Evolutionary conservation across 2,888 invertebrate species (phyloP).

Genomic region (Drosophila setosimentum): DNA sequence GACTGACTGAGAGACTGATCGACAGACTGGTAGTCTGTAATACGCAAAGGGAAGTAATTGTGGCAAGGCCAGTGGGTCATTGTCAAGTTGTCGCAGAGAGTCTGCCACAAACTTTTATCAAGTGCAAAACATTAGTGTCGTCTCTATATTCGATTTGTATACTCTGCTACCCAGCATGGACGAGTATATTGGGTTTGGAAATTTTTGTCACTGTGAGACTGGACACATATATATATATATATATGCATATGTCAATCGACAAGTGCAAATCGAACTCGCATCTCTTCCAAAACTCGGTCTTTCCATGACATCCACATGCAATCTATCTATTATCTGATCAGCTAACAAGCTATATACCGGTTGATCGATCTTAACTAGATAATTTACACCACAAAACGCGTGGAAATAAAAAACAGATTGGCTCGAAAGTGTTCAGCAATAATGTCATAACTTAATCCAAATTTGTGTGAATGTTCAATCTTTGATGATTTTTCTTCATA

Average conservation of each 20-base stretch:
- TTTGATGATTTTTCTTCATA: neutral
- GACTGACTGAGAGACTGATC: neutral
- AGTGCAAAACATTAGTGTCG: neutral
- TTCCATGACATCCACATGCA: neutral
- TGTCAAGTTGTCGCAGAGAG: conserved; percentile 1
- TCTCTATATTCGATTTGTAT: neutral
- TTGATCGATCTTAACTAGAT: neutral
- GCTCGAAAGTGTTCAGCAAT: neutral
- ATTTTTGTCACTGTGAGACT: too few relatives aligned
- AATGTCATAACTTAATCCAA: neutral
- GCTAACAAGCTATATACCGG: neutral
- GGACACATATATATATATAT: neutral
- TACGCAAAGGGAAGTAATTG: neutral
- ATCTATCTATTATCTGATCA: neutral
- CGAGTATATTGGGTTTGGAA: neutral
- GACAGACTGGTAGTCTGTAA: neutral
- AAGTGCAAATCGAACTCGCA: neutral
- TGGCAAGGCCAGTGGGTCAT: conserved; percentile 19
- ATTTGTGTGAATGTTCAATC: neutral
- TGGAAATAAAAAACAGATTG: neutral
- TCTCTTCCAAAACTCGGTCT: neutral
- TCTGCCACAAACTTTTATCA: neutral
- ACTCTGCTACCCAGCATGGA: neutral
- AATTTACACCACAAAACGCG: neutral
- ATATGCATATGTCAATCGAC: neutral